phyloP scores from a whole-genome alignment of 2,888 invertebrate species.

The Ichneumoninae sp. region DNA sequence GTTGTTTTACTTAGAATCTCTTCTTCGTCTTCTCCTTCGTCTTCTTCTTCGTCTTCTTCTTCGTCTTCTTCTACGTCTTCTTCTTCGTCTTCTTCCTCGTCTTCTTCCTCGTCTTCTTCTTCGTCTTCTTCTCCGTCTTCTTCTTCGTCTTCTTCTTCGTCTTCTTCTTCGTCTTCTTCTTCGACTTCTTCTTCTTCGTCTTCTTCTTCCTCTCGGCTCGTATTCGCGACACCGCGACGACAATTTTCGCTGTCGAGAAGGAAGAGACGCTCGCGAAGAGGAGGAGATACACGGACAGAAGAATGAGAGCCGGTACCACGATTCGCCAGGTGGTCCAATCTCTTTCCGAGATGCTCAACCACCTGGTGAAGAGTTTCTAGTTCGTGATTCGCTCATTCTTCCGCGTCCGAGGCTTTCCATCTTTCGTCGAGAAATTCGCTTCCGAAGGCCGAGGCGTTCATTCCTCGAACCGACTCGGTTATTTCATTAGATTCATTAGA shows the following conservation, averaged over 20 bases:
- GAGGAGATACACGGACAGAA: slow-evolving; percentile 72
- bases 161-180: slow-evolving; percentile 49
- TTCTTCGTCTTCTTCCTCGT: slow-evolving; percentile 50
- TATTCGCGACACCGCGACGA: slow-evolving; percentile 38
- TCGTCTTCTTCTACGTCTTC: slow-evolving; percentile 43
- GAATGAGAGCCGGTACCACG: slow-evolving; percentile 75
- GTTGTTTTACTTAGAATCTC: slow-evolving; percentile 39
- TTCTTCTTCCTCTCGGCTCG: slow-evolving; percentile 56
- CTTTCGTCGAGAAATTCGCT: neutral
- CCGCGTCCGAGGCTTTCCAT: slow-evolving; percentile 11
- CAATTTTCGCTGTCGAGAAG: slow-evolving; percentile 68
- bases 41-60: slow-evolving; percentile 46
- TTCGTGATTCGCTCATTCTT: slow-evolving; percentile 61
- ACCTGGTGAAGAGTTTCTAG: slow-evolving; percentile 62
- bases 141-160: slow-evolving; percentile 55
- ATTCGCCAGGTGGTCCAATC: slow-evolving; percentile 78
- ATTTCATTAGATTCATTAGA: neutral
- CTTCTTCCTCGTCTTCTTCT: slow-evolving; percentile 58
- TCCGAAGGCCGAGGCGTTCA: neutral
- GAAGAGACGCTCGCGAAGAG: slow-evolving; percentile 68
- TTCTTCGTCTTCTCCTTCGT: slow-evolving; percentile 54
- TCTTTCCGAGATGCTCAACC: slow-evolving; percentile 66
- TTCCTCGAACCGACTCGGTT: neutral
- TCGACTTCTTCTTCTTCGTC: slow-evolving; percentile 44
- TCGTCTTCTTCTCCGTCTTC: slow-evolving; percentile 54